A percentile compares a stretch with the other conserved stretches of the same genome.
Evolutionary conservation across 1,140 invertebrate genomes (phyloP).

Genomic region (Dufourea novaeangliae): DNA sequence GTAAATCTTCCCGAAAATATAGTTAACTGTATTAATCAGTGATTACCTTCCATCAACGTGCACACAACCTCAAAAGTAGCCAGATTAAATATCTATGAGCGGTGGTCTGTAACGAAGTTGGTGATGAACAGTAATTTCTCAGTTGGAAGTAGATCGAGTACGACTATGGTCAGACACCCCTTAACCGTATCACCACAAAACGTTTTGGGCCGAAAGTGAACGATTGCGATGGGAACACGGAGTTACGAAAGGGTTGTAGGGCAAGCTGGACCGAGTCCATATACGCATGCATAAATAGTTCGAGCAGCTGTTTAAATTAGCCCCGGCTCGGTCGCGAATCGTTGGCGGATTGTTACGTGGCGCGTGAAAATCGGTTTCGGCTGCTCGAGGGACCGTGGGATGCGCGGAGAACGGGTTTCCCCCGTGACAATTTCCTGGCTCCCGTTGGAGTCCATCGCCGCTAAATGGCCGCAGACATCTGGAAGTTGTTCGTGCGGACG

Average conservation of each 20-base stretch:
- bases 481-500: conserved; percentile 35
- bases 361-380: conserved; percentile 63
- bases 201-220: neutral
- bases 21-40: no score
- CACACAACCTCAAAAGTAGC: no score
- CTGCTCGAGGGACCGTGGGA: conserved; percentile 59
- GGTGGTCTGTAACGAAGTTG: neutral
- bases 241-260: neutral
- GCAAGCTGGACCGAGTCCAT: conserved; percentile 32
- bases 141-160: neutral
- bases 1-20: no score
- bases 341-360: conserved; percentile 53
- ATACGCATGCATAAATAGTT: conserved; percentile 52
- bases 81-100: neutral
- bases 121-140: neutral
- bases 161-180: neutral
- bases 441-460: conserved; percentile 34
- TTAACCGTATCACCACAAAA: neutral
- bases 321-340: conserved; percentile 58
- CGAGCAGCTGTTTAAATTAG: conserved; percentile 54
- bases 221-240: neutral
- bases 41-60: no score
- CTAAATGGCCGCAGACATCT: conserved; percentile 49
- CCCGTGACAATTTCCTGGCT: conserved; percentile 60
- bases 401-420: conserved; percentile 55